Base-by-base conservation (phyloP, 2,888 invertebrate genomes). In the Eupeodes latifasciatus region DNA sequence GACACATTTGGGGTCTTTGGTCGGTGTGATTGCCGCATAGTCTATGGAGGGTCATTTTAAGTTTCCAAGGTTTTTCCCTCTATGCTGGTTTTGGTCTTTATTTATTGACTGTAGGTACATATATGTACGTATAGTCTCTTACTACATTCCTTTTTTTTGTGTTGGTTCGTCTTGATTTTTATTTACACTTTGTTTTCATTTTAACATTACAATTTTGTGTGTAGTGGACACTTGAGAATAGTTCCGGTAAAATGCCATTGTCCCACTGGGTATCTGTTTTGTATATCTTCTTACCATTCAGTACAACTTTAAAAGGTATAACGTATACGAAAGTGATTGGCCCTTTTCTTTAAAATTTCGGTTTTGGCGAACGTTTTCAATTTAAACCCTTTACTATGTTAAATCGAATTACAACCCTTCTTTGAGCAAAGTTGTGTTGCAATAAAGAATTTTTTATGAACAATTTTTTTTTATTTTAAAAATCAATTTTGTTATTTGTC, bases 241-340 rank as follows among this genome's bases (percentile, higher is more conserved):
- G 57, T 53, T 79, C 53, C 61, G 72, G 72, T 19, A 64, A 27
- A 66, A 77, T 49, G 19, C 16, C 55, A 49, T 55, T 64, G 36
- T 27, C 36, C 64, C 9, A 19, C 5, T 40, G 6, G 40, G 40
- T 72, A 67, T 27, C 27, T 27, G 2, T 27, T 34, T 51, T 16
- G 11, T 6, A 2, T 14, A n/a, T 7, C 5, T 61, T 1, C 10
- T 0, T 62, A 10, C 4, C 10, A 7, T 51, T 11, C n/a, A 3
- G n/a, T 40, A 40, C 36, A 12, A 16, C 3, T 2, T 27, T 62
- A 61, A 16, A 27, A 53, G 10, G 5, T 27, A 27, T 3, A 27
- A 27, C 27, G 44, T 53, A 34, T 61, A 55, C 76, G 47, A 40
- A 82, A 66, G 82, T 64, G 57, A 78, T 40, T 59, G 57, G 71